Evolutionary conservation across 2,888 invertebrate species (phyloP), one percentile per base, ranked within the genome.

Genomic region (Dioctria rufipes): DNA sequence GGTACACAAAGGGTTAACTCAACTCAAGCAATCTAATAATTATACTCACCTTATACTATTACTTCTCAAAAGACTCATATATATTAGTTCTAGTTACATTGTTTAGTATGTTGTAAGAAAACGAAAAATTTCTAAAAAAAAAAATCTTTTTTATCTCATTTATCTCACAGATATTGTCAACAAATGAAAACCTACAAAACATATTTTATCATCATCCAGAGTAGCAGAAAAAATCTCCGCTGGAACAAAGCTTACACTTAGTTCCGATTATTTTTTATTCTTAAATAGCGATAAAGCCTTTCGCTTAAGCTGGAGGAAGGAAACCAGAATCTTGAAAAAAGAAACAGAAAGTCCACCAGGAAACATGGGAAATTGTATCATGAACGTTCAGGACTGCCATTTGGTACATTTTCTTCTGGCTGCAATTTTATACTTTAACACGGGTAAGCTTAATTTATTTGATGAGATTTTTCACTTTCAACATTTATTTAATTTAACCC

Each of bases 301-400:
- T 60, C 42, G 42, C 73, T 75, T 75, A 75, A 75, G 60, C 73
- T 75, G 73, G 73, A 75, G 58, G n/a, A 39, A 25, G 60, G 43
- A 49, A 75, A 49, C 60, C 25, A 13, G 4, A 46, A 42, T 13
- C 60, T 13, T 39, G 43, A 42, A 75, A n/a, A 13, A 40, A 58
- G 42, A 42, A 75, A 39, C 42, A 75, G 37, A 49, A 60, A 75
- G 39, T 82, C 82, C 75, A 81, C 82, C 83, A 82, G 49, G 81
- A 71, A 80, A 83, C 80, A 81, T 83, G 81, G 83, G 83, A 84
- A 84, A 83, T 83, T 83, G 82, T 83, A 84, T 83, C 84, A 84
- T 84, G 84, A 84, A 84, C 83, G 84, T 83, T 83, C 84, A 84
- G 82, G 82, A 83, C 83, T 84, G 83, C 82, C 83, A 84, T 81